phyloP scores from a whole-genome alignment of 1,140 invertebrate genomes.

The Tribolium castaneum region DNA sequence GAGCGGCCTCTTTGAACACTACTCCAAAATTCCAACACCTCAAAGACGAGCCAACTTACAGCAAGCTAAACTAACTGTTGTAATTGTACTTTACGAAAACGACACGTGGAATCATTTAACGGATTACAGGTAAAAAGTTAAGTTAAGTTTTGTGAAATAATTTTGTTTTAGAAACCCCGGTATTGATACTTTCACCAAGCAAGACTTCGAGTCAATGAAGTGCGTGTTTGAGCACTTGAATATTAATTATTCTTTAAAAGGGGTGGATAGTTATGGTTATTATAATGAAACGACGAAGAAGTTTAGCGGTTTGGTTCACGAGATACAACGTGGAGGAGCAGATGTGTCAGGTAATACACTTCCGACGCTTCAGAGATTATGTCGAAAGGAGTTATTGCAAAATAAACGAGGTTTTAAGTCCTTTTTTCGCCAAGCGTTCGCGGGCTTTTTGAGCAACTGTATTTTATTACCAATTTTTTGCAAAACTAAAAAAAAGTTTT shows the following conservation, averaged over 20 bases:
- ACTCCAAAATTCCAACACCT: background rate
- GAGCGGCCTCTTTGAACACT: background rate
- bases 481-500: no score
- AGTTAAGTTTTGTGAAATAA: background rate
- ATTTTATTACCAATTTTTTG: no score
- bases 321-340: conserved; percentile 34
- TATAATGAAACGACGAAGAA: conserved; percentile 43
- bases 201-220: background rate
- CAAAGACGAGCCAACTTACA: background rate
- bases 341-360: conserved; percentile 47
- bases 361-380: conserved; percentile 6
- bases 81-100: conserved; percentile 4
- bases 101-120: conserved; percentile 15
- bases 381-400: conserved; percentile 10
- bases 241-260: conserved; percentile 39
- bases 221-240: conserved; percentile 45
- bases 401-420: conserved; percentile 30
- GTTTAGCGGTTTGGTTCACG: conserved; percentile 45
- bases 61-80: background rate
- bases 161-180: background rate
- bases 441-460: background rate
- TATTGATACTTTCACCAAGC: conserved; percentile 15
- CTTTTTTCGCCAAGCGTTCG: background rate
- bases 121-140: background rate
- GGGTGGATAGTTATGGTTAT: conserved; percentile 48